A percentile compares a stretch with the other conserved stretches of the same genome.
These are phyloP conservation scores for Lithobates sylvaticus DNA, from an alignment of 2,797 vertebrate genomes.

Conservation along the genomic window DNA sequence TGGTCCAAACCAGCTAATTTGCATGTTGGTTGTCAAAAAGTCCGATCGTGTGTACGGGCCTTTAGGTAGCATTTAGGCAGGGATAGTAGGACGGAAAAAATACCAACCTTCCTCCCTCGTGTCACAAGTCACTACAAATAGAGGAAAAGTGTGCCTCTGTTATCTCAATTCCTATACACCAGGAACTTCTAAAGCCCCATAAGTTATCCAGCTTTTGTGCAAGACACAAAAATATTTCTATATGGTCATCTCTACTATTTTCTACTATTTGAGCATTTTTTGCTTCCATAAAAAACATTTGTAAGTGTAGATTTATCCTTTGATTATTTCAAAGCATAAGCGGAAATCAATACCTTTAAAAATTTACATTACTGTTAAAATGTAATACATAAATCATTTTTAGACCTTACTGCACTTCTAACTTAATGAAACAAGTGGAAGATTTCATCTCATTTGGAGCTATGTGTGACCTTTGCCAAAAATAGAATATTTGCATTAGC, in stretches of 20 bases:
- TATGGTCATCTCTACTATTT: neutral
- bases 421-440: constrained; percentile 56
- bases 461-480: constrained; percentile 31
- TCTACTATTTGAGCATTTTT: neutral
- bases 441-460: constrained; percentile 43
- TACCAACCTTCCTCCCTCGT: too few species aligned
- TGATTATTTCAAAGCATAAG: constrained; percentile 61
- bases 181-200: neutral
- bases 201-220: neutral
- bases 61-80: too few species aligned
- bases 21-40: too few species aligned
- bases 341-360: constrained; percentile 57
- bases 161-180: neutral
- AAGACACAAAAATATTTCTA: neutral
- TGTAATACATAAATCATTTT: constrained; percentile 57
- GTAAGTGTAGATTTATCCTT: constrained; percentile 37
- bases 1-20: too few species aligned
- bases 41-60: too few species aligned
- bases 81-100: too few species aligned
- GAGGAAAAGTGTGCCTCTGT: neutral
- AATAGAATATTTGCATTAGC: constrained; percentile 35
- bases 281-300: constrained; percentile 34
- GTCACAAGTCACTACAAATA: too few species aligned
- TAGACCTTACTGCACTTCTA: constrained; percentile 54
- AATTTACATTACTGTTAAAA: constrained; percentile 59